A percentile compares a stretch with the other conserved stretches of the same genome.
phyloP scores from a whole-genome alignment of 2,888 invertebrate genomes.

The Limnephilus rhombicus region DNA sequence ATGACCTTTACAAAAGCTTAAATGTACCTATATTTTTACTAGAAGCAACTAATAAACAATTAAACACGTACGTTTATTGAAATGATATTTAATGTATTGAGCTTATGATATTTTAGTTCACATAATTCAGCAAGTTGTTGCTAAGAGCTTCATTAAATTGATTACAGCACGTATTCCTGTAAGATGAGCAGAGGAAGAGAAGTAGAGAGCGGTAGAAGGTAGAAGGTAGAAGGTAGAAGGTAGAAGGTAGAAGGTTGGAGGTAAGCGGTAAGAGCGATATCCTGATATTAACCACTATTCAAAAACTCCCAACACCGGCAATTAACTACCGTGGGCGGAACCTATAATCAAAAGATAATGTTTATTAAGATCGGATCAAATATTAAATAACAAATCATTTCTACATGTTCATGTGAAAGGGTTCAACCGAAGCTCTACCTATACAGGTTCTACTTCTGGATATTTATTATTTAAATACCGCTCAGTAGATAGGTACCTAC shows the following conservation, averaged over 20 bases:
- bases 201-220: not conserved
- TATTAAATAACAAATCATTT: slow-evolving; percentile 57
- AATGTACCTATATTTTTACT: too few relatives aligned
- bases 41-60: too few relatives aligned
- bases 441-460: not conserved
- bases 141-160: slow-evolving; percentile 21
- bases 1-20: too few relatives aligned
- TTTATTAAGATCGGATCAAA: slow-evolving; percentile 64
- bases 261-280: slow-evolving; percentile 3
- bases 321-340: slow-evolving; percentile 65
- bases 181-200: not conserved
- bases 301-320: slow-evolving; percentile 53
- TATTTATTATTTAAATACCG: slow-evolving; percentile 37
- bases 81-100: too few relatives aligned
- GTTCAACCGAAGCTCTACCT: slow-evolving; percentile 10
- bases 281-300: slow-evolving; percentile 23
- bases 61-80: too few relatives aligned
- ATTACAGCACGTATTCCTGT: not conserved
- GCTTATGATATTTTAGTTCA: slow-evolving; percentile 4
- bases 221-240: not conserved
- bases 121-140: not conserved
- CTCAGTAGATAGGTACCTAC: not conserved
- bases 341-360: slow-evolving; percentile 65
- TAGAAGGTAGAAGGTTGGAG: not conserved
- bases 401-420: slow-evolving; percentile 38